Percentiles rank a stretch among this genome's conserved stretches.
Conservation (phyloP, 1,140 invertebrate genomes). For the Drosophila virilis region DNA sequence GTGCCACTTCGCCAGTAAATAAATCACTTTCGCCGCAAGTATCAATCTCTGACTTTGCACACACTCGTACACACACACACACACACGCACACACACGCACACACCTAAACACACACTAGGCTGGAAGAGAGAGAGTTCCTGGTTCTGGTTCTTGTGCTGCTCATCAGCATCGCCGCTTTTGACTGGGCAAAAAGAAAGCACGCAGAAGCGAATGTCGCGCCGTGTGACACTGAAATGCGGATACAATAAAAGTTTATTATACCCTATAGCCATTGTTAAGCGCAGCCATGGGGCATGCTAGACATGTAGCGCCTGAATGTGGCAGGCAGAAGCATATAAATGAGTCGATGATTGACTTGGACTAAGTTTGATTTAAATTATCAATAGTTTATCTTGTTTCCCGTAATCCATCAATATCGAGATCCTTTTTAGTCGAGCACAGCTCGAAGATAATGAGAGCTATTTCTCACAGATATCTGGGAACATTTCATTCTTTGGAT, state of each 20-base stretch:
- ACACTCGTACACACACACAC: constrained; percentile 3
- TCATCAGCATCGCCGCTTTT: constrained; percentile 4
- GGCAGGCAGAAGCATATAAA: too few species aligned
- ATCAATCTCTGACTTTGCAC: constrained; percentile 74
- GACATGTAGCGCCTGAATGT: too few species aligned
- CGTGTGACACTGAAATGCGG: constrained; percentile 78
- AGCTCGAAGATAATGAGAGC: too few species aligned
- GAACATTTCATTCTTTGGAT: too few species aligned
- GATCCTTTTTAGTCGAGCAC: too few species aligned
- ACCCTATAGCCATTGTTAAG: neutral
- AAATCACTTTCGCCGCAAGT: constrained; percentile 81
- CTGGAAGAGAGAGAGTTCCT: neutral
- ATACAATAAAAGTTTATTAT: constrained; percentile 78
- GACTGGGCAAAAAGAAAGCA: constrained; percentile 47
- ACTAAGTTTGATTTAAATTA: too few species aligned
- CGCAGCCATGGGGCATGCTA: neutral
- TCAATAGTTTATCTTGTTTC: too few species aligned
- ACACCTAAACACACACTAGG: neutral
- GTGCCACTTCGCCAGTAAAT: constrained; percentile 57
- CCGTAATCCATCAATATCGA: too few species aligned
- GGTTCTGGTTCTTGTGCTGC: constrained; percentile 2
- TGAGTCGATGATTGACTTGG: too few species aligned
- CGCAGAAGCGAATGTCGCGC: constrained; percentile 48
- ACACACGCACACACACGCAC: constrained; percentile 1
- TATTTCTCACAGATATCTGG: too few species aligned